Evolutionary conservation across 2,797 vertebrate species (phyloP), one percentile per base, ranked within the genome.

Genomic region (Peromyscus attwateri): DNA sequence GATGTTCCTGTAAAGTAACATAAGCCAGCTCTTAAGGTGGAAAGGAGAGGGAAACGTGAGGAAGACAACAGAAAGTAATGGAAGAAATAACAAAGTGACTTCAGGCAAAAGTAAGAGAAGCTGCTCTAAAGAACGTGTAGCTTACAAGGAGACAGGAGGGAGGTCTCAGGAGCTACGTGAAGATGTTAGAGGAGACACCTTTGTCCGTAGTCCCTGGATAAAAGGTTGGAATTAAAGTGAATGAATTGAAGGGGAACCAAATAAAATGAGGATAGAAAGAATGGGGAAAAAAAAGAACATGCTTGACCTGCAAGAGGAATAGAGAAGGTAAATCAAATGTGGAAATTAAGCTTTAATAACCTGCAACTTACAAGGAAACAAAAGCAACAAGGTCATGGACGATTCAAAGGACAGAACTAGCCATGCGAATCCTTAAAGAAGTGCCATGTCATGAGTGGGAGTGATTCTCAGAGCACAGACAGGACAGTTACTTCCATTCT

Each of bases 1-100:
- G 31, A 23, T 13, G 4, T 79, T 87, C 16, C 52, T 13, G 37
- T 75, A 77, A 73, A 82, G 52, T 90, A 70, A 52, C n/a, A 3
- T 19, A 60, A 49, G 60, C 21, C 57, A 2, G 4, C 55, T 55
- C 68, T 25, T 43, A 40, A 3, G 1, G 6, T n/a, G 1, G 1
- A 6, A 23, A 57, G 19, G 1, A 6, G 2, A 23, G 37, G 0
- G 0, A 84, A 46, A 34, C 16, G 3, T 3, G 25, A 46, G 14
- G 27, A 14, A 2, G 3, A 1, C 0, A 34, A 40, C 9, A 81
- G 40, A 55, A 93, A 49, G 12, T 88, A 73, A 91, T 6, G 11
- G 13, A 55, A 95, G 46, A 85, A 62, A 85, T 0, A 75, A 81
- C 60, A 94, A 40, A 49, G 21, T 27, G 29, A 46, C 4, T 40